Conservation (phyloP, 2,888 invertebrate genomes). For the Capitulum mitella region DNA sequence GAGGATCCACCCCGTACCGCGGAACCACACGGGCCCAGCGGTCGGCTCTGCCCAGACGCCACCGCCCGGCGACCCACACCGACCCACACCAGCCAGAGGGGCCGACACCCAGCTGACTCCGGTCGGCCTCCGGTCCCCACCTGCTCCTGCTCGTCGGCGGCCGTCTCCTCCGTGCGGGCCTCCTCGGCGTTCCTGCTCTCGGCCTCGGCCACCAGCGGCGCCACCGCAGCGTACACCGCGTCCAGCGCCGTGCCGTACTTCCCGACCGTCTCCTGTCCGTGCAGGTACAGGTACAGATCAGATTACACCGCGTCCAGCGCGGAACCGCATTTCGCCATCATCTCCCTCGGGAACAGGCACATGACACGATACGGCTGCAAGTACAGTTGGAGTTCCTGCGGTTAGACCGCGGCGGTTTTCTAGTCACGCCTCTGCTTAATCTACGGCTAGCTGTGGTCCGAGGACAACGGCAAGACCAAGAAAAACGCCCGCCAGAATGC, state of each 20-base stretch:
- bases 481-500: too few species aligned
- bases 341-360: not conserved
- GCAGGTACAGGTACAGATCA: not conserved
- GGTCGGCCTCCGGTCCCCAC: too few species aligned
- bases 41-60: too few species aligned
- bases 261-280: not conserved
- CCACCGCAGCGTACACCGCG: not conserved
- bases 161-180: not conserved
- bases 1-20: too few species aligned
- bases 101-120: too few species aligned
- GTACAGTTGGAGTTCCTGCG: not conserved
- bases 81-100: too few species aligned
- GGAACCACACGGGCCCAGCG: too few species aligned
- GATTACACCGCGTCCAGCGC: not conserved
- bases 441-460: too few species aligned
- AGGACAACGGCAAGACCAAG: too few species aligned
- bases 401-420: too few species aligned
- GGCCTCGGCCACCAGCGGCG: conserved; percentile 15
- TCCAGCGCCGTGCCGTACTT: conserved; percentile 16
- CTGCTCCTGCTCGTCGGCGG: not conserved
- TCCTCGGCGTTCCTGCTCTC: not conserved
- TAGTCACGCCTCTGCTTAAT: too few species aligned
- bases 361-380: not conserved
- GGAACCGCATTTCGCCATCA: not conserved
- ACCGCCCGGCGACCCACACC: too few species aligned